These are phyloP conservation scores for Pectinophora gossypiella DNA, from an alignment of 1,140 invertebrate genomes.

Conservation along the genomic window DNA sequence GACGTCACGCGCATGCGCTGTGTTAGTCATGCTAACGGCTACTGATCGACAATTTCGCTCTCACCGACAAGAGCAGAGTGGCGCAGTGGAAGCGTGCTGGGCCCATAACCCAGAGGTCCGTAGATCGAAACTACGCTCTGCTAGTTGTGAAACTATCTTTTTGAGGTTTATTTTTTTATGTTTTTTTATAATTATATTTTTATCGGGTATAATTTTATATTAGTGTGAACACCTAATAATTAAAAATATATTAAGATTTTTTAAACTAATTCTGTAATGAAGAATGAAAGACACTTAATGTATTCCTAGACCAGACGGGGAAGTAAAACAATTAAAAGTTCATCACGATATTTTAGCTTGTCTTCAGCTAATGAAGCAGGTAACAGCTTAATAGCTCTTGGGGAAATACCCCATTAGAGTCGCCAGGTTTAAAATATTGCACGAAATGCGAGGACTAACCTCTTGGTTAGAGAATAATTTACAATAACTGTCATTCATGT, in stretches of 20 bases:
- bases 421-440: background rate
- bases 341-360: conserved; percentile 1
- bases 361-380: background rate
- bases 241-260: too few species aligned
- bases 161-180: conserved; percentile 12
- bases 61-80: conserved; percentile 84
- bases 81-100: conserved; percentile 98
- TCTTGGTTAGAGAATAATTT: background rate
- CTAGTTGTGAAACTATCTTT: conserved; percentile 78
- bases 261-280: too few species aligned
- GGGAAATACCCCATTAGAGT: background rate
- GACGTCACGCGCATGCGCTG: conserved; percentile 26
- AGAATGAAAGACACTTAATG: background rate
- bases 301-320: too few species aligned
- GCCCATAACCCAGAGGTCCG: conserved; percentile 96
- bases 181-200: conserved; percentile 3
- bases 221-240: too few species aligned
- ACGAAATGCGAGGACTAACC: background rate
- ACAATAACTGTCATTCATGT: too few species aligned
- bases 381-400: background rate
- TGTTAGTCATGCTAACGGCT: background rate
- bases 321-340: conserved; percentile 1
- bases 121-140: conserved; percentile 84
- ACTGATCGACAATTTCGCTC: conserved; percentile 15
- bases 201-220: too few species aligned